Evolutionary conservation across 2,797 vertebrate genomes (phyloP).

Genomic region (Poeciliopsis presidionis): DNA sequence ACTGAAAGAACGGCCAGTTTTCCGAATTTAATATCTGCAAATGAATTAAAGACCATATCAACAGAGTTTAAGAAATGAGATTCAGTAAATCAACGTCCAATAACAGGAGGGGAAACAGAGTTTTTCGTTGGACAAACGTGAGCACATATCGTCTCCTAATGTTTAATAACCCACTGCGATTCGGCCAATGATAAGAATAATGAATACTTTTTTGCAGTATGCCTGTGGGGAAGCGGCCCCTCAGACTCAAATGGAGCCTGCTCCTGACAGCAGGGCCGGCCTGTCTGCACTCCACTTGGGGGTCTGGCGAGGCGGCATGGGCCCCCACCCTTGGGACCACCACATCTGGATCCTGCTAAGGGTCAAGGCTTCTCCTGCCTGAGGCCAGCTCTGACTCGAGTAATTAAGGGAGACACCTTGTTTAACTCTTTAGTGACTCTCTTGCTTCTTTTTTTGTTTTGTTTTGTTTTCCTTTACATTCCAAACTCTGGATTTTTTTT

Average conservation of each 20-base stretch:
- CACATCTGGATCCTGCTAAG: conserved; percentile 99
- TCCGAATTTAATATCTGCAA: background rate
- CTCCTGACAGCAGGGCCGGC: conserved; percentile 77
- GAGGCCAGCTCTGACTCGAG: conserved; percentile 91
- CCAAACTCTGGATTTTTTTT: conserved; percentile 27
- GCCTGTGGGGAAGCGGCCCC: conserved; percentile 72
- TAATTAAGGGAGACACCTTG: conserved; percentile 95
- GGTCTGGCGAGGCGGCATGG: conserved; percentile 75
- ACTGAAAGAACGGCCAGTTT: conserved; percentile 21
- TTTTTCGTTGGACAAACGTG: background rate
- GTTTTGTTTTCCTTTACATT: conserved; percentile 52
- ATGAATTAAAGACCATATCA: background rate
- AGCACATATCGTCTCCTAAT: background rate
- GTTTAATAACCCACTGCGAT: background rate
- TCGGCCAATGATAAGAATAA: conserved; percentile 5
- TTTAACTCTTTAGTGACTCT: conserved; percentile 91
- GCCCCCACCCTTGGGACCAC: conserved; percentile 87
- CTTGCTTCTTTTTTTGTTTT: conserved; percentile 61
- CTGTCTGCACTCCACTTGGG: conserved; percentile 82
- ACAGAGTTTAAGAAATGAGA: background rate
- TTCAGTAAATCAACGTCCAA: background rate
- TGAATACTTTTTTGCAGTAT: conserved; percentile 37
- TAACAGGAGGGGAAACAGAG: background rate
- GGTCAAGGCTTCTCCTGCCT: conserved; percentile 98
- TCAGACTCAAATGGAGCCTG: conserved; percentile 77